Evolutionary conservation across 1,140 invertebrate genomes (phyloP).

Genomic region (Hypothenemus hampei): DNA sequence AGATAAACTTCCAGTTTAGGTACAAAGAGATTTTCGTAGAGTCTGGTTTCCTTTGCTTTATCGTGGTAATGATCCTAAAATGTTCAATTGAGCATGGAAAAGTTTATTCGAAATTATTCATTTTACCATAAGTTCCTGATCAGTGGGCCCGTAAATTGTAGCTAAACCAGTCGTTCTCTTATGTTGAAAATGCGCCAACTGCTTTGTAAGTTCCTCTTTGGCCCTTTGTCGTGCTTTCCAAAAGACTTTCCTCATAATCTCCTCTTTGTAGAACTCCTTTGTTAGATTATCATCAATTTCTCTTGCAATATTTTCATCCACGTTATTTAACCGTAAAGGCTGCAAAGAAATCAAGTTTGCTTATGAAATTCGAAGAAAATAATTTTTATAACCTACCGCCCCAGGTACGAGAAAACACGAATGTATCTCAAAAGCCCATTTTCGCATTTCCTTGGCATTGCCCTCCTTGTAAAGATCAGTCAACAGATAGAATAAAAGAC

Average conservation of each 20-base stretch:
- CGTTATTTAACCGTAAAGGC: conserved; percentile 76
- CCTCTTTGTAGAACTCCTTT: conserved; percentile 80
- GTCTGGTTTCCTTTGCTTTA: conserved; percentile 71
- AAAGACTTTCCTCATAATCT: conserved; percentile 82
- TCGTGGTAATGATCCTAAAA: conserved; percentile 69
- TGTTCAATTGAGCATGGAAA: background rate
- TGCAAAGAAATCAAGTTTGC: conserved; percentile 43
- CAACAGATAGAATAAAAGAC: conserved; percentile 82
- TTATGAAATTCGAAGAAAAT: background rate
- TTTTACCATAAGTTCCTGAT: conserved; percentile 62
- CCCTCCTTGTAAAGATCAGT: conserved; percentile 81
- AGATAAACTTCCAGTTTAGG: conserved; percentile 66
- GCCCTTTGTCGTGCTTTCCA: conserved; percentile 78
- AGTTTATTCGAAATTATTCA: background rate
- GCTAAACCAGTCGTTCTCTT: conserved; percentile 87
- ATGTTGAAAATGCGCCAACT: conserved; percentile 83
- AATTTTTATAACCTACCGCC: conserved; percentile 63
- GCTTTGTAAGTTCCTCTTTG: conserved; percentile 80
- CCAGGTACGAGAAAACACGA: conserved; percentile 91
- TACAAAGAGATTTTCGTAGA: conserved; percentile 64
- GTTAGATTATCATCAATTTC: conserved; percentile 83
- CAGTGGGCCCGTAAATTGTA: conserved; percentile 83
- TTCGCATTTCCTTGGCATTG: conserved; percentile 81
- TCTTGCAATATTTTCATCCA: conserved; percentile 80
- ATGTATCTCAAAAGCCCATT: conserved; percentile 98